Percentiles rank a stretch among this genome's conserved stretches.
Conservation (phyloP, 2,797 vertebrate genomes). For the Martes flavigula region DNA sequence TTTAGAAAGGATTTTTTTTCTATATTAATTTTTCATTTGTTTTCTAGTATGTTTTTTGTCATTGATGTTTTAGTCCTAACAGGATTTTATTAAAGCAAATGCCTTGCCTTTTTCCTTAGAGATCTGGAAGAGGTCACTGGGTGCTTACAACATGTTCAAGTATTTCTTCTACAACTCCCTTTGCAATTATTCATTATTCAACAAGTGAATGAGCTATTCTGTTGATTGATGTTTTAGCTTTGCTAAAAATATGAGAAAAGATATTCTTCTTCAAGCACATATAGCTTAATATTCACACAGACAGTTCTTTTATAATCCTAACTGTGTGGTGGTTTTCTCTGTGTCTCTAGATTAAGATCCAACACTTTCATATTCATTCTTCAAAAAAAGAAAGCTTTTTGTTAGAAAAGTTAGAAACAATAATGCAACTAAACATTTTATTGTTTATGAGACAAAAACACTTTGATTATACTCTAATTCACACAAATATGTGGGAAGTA, state of each 20-base stretch:
- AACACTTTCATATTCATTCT: background rate
- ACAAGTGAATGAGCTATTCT: background rate
- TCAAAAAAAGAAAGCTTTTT: slow-evolving; percentile 6
- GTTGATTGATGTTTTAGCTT: slow-evolving; percentile 35
- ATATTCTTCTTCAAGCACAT: slow-evolving; percentile 28
- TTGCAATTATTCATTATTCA: slow-evolving; percentile 2
- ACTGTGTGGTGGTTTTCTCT: background rate
- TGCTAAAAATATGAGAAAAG: background rate
- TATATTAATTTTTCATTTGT: background rate
- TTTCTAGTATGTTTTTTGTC: background rate
- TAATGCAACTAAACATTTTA: background rate
- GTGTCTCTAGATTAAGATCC: background rate
- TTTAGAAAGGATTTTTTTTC: background rate
- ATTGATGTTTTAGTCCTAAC: background rate
- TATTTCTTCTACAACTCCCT: background rate
- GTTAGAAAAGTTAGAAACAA: background rate
- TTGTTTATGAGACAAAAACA: background rate
- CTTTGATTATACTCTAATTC: background rate
- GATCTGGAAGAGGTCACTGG: background rate
- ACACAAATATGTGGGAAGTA: background rate
- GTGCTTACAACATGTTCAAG: background rate
- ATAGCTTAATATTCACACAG: background rate
- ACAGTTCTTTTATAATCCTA: background rate
- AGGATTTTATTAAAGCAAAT: background rate
- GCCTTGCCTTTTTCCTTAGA: background rate